Evolutionary conservation across 1,140 invertebrate species (phyloP).

Genomic region (Antheraea pernyi): DNA sequence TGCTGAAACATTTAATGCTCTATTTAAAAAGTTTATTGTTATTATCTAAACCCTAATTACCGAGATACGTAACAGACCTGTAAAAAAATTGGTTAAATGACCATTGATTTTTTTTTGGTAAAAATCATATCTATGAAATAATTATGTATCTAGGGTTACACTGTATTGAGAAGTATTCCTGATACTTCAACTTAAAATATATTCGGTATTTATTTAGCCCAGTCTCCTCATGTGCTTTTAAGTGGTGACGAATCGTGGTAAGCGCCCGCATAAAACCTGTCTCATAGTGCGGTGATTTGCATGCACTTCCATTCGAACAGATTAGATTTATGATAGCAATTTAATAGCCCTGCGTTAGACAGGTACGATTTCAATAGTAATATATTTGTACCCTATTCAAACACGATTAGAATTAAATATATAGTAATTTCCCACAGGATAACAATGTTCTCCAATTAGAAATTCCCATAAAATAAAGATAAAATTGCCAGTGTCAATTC

Average conservation of each 20-base stretch:
- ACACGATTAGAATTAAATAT: neutral
- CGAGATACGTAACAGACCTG: no score
- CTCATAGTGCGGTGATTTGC: constrained; percentile 62
- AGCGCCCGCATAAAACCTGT: constrained; percentile 50
- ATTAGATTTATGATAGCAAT: constrained; percentile 44
- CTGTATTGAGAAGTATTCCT: no score
- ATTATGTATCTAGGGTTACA: no score
- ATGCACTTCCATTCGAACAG: constrained; percentile 50
- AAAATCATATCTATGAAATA: no score
- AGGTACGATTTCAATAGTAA: neutral
- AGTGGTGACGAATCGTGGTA: constrained; percentile 7
- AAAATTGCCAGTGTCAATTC: constrained; percentile 54
- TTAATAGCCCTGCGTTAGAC: constrained; percentile 19
- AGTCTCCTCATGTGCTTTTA: neutral
- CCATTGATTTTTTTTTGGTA: no score
- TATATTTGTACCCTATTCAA: neutral
- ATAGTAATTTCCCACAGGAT: constrained; percentile 45
- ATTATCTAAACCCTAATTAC: no score
- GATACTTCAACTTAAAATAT: neutral
- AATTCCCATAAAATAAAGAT: constrained; percentile 47
- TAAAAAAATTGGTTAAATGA: no score
- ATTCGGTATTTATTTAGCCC: neutral
- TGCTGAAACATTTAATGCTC: no score
- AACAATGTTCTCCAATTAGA: constrained; percentile 36
- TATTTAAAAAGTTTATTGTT: no score